phyloP scores from a whole-genome alignment of 2,888 invertebrate genomes.

The Nyleta sp. region DNA sequence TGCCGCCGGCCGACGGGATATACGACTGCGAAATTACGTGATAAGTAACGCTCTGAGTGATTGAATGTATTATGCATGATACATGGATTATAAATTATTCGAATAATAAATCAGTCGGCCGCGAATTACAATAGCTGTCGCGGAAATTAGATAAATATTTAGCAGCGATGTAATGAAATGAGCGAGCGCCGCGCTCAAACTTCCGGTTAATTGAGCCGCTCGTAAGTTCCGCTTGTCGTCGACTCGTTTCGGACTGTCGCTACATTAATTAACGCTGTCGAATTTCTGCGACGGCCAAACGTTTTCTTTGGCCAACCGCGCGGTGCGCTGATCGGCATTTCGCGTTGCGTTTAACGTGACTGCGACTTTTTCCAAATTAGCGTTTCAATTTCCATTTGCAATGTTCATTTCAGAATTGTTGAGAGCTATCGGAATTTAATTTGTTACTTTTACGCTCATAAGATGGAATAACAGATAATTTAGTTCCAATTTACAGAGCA shows the following conservation, averaged over 20 bases:
- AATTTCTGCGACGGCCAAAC: constrained; percentile 3
- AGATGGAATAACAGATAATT: too few relatives aligned
- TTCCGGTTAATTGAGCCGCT: constrained; percentile 46
- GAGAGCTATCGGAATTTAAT: too few relatives aligned
- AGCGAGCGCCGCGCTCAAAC: constrained; percentile 38
- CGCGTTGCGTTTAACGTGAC: too few relatives aligned
- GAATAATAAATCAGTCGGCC: constrained; percentile 54
- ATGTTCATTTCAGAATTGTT: too few relatives aligned
- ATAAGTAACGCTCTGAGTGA: constrained; percentile 58
- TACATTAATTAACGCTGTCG: constrained; percentile 16
- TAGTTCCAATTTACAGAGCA: constrained; percentile 82
- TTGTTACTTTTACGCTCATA: too few relatives aligned
- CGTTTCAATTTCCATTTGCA: too few relatives aligned
- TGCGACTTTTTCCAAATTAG: too few relatives aligned
- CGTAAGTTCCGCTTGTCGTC: constrained; percentile 40
- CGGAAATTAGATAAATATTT: constrained; percentile 60
- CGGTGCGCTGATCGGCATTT: too few relatives aligned
- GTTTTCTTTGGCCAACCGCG: too few relatives aligned
- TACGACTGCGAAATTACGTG: constrained; percentile 57
- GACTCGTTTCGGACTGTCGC: constrained; percentile 27
- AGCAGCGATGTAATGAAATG: constrained; percentile 37
- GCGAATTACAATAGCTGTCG: constrained; percentile 48
- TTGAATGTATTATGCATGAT: constrained; percentile 59
- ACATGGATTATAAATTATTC: constrained; percentile 54
- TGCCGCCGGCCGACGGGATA: constrained; percentile 31